Evolutionary conservation across 1,140 invertebrate species (phyloP), one percentile per base, ranked within the genome.

Genomic region (Vollenhovia emeryi): DNA sequence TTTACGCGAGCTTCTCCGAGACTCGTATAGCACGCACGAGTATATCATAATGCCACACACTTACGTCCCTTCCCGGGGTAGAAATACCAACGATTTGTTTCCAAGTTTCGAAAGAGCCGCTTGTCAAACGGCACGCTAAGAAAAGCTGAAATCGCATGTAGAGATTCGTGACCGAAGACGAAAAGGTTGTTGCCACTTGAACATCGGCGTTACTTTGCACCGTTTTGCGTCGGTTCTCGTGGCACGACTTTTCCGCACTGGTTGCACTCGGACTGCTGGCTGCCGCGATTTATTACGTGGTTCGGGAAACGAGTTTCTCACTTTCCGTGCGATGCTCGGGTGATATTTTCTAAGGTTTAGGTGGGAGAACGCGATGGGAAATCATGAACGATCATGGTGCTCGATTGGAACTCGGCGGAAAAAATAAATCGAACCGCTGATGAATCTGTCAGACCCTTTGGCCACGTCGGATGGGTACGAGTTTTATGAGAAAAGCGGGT

Each of bases 271-370:
- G 36, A 48, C 75, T 78, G 30, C 4, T 59, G 48, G 71, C 43
- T 52, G 50, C 50, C 50, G 75, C 73, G 71, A 87, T 87, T 88
- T 87, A 88, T 88, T 88, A 85, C 85, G 30, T 30, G 15, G 71
- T 27, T 80, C 76, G 43, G 62, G 40, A 60, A 85, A 85, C 50
- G 68, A 68, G 62, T 69, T 75, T 87, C 40, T 75, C 86, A 83
- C 84, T 74, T 86, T 74, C 40, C 66, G 78, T 11, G 69, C 68
- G 33, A 43, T 21, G 48, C 11, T 13, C 50, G n/a, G 36, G 40
- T 6, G 69, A 48, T 69, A 80, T 83, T 86, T 86, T 45, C 55
- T 60, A 52, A 82, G 76, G 36, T 73, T 68, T 30, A n/a, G 64
- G 36, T 55, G 52, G 59, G 45, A 55, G 52, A 36, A 48, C 13